Evolutionary conservation across 1,140 invertebrate species (phyloP), one percentile per base, ranked within the genome.

Genomic region (Drosophila lowei): DNA sequence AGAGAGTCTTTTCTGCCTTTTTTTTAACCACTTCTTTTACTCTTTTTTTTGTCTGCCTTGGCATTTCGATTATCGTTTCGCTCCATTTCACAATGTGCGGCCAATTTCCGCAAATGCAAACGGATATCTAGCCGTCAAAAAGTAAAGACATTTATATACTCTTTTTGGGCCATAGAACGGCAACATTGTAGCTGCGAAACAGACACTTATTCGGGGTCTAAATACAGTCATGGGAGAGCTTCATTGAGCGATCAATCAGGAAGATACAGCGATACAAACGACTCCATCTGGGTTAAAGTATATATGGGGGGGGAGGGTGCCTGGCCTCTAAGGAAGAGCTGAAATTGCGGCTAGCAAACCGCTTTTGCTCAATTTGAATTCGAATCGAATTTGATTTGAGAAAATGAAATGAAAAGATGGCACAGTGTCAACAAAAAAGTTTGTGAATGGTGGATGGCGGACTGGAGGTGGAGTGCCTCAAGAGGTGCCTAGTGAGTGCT

Each of bases 351-450:
- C 49, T 25, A 16, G 23, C 60, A 73, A 78, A 70, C 50, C 60
- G 60, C 68, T 78, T 68, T 77, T 67, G 68, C 79, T 64, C 78
- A 83, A 81, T 81, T 81, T 81, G 47, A 83, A 81, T 83, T 68
- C 68, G 79, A 77, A 83, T 83, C 79, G 68, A 81, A 81, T 81
- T 81, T 83, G 63, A 85, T 73, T 86, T 80, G 64, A 44, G 81
- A 77, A 85, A 79, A 78, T 62, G 64, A 73, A 77, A 79, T 76
- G 52, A 68, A 72, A 79, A 73, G 77, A 73, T 80, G 63, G 57
- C 67, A 72, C 72, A 77, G 61, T 85, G 81, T 85, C 80, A 86
- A 86, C 73, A 81, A 77, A 71, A 77, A 86, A 74, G 52, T 71
- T 84, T 86, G 16, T 18, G 18, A 15, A 42, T 55, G 15, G 38